Conservation (phyloP, 2,888 invertebrate species). For the Morpho helenor region DNA sequence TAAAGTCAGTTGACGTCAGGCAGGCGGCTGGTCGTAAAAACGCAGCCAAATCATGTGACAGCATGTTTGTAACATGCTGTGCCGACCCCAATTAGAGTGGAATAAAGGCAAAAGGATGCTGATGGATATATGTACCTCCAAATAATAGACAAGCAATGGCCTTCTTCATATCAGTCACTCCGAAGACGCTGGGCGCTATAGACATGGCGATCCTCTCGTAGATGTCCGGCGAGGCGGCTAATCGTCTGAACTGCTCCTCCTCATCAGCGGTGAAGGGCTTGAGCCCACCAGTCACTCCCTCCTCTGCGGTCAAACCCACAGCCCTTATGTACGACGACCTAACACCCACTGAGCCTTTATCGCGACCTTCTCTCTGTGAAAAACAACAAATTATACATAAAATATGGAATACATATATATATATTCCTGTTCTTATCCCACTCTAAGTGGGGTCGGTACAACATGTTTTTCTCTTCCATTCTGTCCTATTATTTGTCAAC, state of each 20-base stretch:
- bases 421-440: no score
- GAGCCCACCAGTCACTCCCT: constrained; percentile 86
- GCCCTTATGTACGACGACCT: constrained; percentile 96
- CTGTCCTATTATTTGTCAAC: no score
- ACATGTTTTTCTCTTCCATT: no score
- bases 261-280: constrained; percentile 68
- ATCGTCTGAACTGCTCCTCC: constrained; percentile 86
- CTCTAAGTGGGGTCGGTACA: no score
- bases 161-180: constrained; percentile 96
- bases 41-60: no score
- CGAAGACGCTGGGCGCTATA: constrained; percentile 98
- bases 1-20: no score
- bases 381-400: no score
- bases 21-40: no score
- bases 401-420: no score
- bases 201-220: constrained; percentile 94
- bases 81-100: no score
- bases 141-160: constrained; percentile 97
- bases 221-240: constrained; percentile 91
- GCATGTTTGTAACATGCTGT: no score
- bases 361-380: constrained; percentile 82
- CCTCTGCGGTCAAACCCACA: constrained; percentile 93
- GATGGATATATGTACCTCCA: constrained; percentile 81
- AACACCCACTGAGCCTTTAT: constrained; percentile 92
- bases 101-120: no score